Conservation (phyloP, 1,140 invertebrate species). For the Saccostrea glomerata region DNA sequence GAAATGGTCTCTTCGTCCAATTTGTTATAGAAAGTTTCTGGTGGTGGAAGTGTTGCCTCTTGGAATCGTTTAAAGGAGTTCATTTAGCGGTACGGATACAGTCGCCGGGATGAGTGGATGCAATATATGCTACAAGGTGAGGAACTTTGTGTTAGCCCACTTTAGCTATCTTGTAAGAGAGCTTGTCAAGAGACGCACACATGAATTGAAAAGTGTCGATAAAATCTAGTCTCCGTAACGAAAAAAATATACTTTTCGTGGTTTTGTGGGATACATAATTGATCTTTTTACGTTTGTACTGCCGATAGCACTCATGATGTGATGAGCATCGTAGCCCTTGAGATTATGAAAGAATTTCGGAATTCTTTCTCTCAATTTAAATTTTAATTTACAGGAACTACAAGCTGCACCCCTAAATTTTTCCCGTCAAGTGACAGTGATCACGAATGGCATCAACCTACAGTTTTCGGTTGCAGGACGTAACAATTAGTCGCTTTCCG, state of each 20-base stretch:
- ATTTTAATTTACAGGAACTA: constrained; percentile 44
- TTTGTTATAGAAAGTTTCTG: too few species aligned
- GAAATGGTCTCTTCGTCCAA: too few species aligned
- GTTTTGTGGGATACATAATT: constrained; percentile 48
- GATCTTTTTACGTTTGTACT: constrained; percentile 40
- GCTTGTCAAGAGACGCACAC: too few species aligned
- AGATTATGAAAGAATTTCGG: constrained; percentile 14
- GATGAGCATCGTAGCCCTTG: constrained; percentile 29
- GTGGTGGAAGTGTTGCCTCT: too few species aligned
- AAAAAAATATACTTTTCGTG: constrained; percentile 38
- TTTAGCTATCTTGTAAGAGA: too few species aligned
- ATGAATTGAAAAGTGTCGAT: too few species aligned
- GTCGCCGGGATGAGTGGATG: too few species aligned
- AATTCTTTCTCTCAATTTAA: constrained; percentile 35
- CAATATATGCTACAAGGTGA: too few species aligned
- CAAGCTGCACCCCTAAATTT: constrained; percentile 15
- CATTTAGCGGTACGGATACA: too few species aligned
- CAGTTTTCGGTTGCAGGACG: not conserved
- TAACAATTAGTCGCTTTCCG: not conserved
- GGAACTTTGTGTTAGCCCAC: too few species aligned
- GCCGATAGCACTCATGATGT: constrained; percentile 47
- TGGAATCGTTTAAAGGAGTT: too few species aligned
- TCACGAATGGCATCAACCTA: not conserved
- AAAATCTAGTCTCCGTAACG: too few species aligned
- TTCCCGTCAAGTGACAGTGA: constrained; percentile 36